Evolutionary conservation across 2,888 invertebrate genomes (phyloP).

Genomic region (Heteromyza rotundicornis): DNA sequence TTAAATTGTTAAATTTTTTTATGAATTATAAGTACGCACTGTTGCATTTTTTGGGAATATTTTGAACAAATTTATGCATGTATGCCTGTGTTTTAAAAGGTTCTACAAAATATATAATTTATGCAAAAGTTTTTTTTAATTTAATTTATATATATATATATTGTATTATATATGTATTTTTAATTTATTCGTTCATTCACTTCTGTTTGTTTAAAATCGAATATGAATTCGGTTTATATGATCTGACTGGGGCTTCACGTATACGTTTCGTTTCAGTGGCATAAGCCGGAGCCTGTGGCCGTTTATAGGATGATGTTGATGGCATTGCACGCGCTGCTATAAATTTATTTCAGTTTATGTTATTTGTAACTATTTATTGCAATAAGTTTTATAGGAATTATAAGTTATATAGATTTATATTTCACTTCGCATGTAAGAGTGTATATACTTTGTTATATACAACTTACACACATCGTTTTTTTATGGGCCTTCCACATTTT

Average conservation of each 20-base stretch:
- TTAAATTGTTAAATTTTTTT: no score
- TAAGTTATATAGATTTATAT: background rate
- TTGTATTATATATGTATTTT: background rate
- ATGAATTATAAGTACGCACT: no score
- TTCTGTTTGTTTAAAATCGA: slow-evolving; percentile 53
- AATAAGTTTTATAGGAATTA: slow-evolving; percentile 2
- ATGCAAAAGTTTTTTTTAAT: background rate
- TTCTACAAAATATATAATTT: background rate
- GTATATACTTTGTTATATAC: background rate
- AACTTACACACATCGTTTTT: background rate
- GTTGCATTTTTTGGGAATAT: no score
- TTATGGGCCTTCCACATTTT: no score
- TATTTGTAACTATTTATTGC: background rate
- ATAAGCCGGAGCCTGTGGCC: slow-evolving; percentile 44
- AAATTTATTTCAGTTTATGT: slow-evolving; percentile 38
- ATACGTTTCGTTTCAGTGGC: slow-evolving; percentile 53
- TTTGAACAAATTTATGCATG: no score
- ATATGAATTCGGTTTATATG: slow-evolving; percentile 52
- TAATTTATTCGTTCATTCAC: background rate
- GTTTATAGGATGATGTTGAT: slow-evolving; percentile 52
- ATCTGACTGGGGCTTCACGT: slow-evolving; percentile 52
- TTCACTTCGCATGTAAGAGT: background rate
- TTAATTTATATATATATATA: background rate
- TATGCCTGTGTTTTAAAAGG: background rate
- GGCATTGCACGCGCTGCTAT: slow-evolving; percentile 52